Evolutionary conservation across 2,113 vertebrate genomes (phyloP).

Genomic region (Suncus etruscus): DNA sequence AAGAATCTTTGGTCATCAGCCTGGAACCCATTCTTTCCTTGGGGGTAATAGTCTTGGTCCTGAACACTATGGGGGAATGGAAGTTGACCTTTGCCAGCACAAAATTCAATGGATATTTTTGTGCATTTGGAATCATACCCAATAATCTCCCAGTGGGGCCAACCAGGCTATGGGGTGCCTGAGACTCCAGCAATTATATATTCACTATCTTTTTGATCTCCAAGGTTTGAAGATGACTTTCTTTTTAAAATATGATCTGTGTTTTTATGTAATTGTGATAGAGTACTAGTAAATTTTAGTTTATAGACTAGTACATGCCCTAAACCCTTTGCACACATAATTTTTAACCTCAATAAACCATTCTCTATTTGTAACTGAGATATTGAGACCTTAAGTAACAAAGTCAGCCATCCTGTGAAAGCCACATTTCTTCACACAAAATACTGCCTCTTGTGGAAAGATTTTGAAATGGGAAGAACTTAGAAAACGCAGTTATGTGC

Average conservation of each 20-base stretch:
- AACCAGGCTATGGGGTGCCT: too few species aligned
- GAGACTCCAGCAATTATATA: too few species aligned
- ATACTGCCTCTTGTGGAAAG: not conserved
- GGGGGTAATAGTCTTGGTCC: too few species aligned
- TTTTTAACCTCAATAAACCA: not conserved
- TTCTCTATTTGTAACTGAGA: not conserved
- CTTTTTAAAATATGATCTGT: not conserved
- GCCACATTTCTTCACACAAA: not conserved
- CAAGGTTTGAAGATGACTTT: too few species aligned
- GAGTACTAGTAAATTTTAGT: not conserved
- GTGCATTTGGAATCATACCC: too few species aligned
- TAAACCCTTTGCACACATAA: not conserved
- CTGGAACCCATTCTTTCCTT: too few species aligned
- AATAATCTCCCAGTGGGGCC: too few species aligned
- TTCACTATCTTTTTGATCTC: too few species aligned
- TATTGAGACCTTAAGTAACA: not conserved
- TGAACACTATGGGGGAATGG: too few species aligned
- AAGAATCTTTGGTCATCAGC: too few species aligned
- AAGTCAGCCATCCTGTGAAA: not conserved
- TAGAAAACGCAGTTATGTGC: not conserved
- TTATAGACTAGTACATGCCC: not conserved
- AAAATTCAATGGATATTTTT: too few species aligned
- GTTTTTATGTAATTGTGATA: not conserved
- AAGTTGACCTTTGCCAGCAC: too few species aligned
- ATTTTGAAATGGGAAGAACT: constrained; percentile 18